phyloP scores from a whole-genome alignment of 1,140 invertebrate species.

The Bombus soroeensis region DNA sequence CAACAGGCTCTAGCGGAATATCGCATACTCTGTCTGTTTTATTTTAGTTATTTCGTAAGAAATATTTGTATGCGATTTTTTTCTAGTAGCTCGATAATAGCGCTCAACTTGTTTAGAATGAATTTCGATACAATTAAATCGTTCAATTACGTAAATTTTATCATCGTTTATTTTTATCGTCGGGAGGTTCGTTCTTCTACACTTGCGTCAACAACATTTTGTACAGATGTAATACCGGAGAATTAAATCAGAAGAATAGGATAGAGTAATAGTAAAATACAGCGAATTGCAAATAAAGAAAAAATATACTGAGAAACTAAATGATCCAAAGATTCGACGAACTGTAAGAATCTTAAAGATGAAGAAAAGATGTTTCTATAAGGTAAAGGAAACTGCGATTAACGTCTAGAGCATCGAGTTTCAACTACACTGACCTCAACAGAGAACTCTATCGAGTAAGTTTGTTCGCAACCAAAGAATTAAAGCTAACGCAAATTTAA shows the following conservation, averaged over 20 bases:
- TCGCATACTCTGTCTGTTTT: fast-evolving
- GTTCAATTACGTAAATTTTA: neutral
- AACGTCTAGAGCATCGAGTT: too few species aligned
- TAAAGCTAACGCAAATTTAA: neutral
- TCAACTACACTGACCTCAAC: too few species aligned
- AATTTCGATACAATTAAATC: neutral
- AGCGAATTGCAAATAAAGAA: neutral
- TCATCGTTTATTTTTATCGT: too few species aligned
- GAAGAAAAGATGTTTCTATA: neutral
- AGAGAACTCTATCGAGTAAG: neutral
- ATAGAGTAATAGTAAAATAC: too few species aligned
- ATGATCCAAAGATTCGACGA: too few species aligned
- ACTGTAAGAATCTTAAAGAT: too few species aligned
- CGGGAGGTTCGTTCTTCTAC: fast-evolving
- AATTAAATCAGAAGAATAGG: neutral
- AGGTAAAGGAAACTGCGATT: neutral
- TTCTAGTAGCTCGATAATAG: neutral
- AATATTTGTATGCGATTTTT: too few species aligned
- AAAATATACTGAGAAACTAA: neutral
- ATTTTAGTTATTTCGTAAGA: too few species aligned
- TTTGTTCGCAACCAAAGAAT: neutral
- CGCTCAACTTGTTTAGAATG: too few species aligned
- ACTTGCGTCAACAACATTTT: neutral
- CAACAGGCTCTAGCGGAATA: neutral
- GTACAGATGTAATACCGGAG: neutral